A percentile compares a stretch with the other conserved stretches of the same genome.
Conservation (phyloP, 2,797 vertebrate species). For the Hybognathus amarus region DNA sequence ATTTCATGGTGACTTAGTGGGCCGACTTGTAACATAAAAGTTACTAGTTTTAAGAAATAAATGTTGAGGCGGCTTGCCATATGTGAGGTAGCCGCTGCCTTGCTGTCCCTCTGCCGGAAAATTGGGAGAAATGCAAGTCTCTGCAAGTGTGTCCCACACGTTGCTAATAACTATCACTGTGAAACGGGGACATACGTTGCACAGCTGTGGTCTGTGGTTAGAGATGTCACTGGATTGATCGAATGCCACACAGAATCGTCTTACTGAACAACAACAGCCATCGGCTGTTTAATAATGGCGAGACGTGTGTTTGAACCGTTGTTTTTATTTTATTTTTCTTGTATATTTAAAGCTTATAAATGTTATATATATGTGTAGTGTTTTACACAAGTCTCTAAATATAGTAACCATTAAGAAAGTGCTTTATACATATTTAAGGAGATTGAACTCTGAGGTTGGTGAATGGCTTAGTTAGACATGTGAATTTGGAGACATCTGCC, state of each 20-base stretch:
- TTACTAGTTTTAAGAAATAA: neutral
- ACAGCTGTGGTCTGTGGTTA: constrained; percentile 42
- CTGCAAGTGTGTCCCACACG: neutral
- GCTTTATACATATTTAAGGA: neutral
- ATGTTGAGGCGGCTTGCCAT: constrained; percentile 3
- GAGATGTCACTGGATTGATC: constrained; percentile 44
- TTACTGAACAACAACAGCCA: constrained; percentile 39
- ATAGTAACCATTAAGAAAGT: neutral
- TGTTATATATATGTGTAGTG: neutral
- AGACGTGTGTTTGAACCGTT: neutral
- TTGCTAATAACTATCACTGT: constrained; percentile 20
- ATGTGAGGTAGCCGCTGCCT: neutral
- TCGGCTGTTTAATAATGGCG: constrained; percentile 21
- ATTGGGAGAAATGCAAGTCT: constrained; percentile 27
- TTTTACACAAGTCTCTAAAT: neutral
- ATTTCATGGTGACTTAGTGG: neutral
- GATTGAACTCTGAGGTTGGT: neutral
- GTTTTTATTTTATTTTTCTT: neutral
- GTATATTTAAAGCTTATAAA: neutral
- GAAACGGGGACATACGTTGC: constrained; percentile 28
- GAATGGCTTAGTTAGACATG: neutral
- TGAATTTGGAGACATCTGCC: constrained; percentile 40
- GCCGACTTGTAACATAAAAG: neutral
- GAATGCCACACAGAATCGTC: constrained; percentile 39
- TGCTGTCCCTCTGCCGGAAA: constrained; percentile 46